These are phyloP conservation scores for Epinotia ramella DNA, from an alignment of 2,888 invertebrate genomes.

Conservation along the genomic window DNA sequence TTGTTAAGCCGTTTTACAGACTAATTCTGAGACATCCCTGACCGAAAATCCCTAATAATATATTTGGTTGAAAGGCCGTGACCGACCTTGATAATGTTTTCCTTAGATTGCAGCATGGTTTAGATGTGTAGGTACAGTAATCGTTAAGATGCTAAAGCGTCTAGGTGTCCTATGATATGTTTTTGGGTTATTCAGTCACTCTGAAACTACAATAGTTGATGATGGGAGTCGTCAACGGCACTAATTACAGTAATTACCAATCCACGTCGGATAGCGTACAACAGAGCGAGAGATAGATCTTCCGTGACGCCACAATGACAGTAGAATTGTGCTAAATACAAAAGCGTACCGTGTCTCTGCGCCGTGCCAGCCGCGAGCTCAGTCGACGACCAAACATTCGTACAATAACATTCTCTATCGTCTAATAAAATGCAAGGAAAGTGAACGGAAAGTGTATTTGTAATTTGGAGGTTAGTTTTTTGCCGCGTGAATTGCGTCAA, in stretches of 20 bases:
- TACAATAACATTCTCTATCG: constrained; percentile 66
- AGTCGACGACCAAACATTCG: constrained; percentile 69
- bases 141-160: not conserved
- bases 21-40: not conserved
- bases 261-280: constrained; percentile 19
- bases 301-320: constrained; percentile 59
- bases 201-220: not conserved
- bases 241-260: constrained; percentile 18
- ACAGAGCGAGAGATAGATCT: constrained; percentile 51
- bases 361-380: constrained; percentile 69
- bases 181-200: not conserved
- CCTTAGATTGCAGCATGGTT: not conserved
- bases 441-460: constrained; percentile 46
- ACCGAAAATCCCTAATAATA: not conserved
- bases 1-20: not conserved
- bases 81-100: constrained; percentile 16
- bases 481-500: constrained; percentile 49
- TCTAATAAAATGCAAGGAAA: constrained; percentile 48
- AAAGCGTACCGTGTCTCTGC: constrained; percentile 66
- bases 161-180: not conserved
- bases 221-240: not conserved
- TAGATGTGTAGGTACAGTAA: not conserved
- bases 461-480: constrained; percentile 51
- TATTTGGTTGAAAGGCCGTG: not conserved
- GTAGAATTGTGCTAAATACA: constrained; percentile 63